Evolutionary conservation across 1,140 invertebrate genomes (phyloP).

Genomic region (Cydia splendana): DNA sequence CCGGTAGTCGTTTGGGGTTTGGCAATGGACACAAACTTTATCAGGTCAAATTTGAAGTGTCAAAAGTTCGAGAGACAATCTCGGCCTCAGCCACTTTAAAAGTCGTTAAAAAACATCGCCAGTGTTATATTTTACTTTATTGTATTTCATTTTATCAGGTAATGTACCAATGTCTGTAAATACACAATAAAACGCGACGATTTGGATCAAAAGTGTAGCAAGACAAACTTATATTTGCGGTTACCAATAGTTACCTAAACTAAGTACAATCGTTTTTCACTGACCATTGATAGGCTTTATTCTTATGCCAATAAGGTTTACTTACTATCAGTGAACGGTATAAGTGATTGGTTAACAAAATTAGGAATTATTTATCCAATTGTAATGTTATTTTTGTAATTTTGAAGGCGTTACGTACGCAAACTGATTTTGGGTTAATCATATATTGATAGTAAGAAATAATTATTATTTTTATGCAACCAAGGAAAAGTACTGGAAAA

Average conservation of each 20-base stretch:
- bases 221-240: conserved; percentile 1
- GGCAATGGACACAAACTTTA: conserved; percentile 53
- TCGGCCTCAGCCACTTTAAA: conserved; percentile 59
- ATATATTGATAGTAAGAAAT: conserved; percentile 21
- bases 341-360: not conserved
- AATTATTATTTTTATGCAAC: conserved; percentile 27
- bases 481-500: conserved; percentile 29
- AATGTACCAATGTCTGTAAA: conserved; percentile 29
- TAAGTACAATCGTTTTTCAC: not conserved
- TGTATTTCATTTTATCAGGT: conserved; percentile 23
- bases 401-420: conserved; percentile 5
- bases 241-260: not conserved
- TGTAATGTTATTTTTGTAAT: conserved; percentile 3
- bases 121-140: conserved; percentile 22
- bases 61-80: conserved; percentile 62
- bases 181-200: conserved; percentile 10
- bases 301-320: no score
- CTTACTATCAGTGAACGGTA: not conserved
- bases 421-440: conserved; percentile 10
- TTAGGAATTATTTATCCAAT: not conserved
- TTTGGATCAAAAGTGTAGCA: conserved; percentile 21
- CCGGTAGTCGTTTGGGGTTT: not conserved
- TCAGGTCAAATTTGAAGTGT: conserved; percentile 58
- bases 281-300: no score
- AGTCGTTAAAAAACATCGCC: conserved; percentile 56